A percentile compares a stretch with the other conserved stretches of the same genome.
These are phyloP conservation scores for Urosaurus nigricauda DNA, from an alignment of 2,797 vertebrate genomes.

Conservation along the genomic window DNA sequence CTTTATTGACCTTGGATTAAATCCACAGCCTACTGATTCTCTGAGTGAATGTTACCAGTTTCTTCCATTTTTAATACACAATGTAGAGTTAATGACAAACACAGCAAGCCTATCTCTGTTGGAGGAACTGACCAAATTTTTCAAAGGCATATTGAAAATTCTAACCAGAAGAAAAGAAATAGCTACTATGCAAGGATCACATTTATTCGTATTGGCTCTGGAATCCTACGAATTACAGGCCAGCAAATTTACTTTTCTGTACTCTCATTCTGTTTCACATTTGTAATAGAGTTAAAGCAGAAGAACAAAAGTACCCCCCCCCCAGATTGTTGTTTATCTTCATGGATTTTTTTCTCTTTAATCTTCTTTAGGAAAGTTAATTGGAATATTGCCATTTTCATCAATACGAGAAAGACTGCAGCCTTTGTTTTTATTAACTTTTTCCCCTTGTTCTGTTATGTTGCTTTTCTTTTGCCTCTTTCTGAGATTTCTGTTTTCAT, in stretches of 20 bases:
- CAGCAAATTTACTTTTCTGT: too few species aligned
- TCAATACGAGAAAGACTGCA: background rate
- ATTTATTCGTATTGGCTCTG: background rate
- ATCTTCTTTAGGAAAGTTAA: background rate
- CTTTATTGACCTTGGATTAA: background rate
- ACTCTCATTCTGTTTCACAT: background rate
- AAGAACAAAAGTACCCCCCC: background rate
- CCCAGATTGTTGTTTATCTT: background rate
- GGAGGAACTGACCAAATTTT: background rate
- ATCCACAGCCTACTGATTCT: background rate
- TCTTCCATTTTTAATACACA: background rate
- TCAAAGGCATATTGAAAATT: background rate
- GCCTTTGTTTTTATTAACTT: background rate
- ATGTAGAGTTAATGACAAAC: background rate
- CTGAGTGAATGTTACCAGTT: background rate
- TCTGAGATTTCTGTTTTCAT: background rate
- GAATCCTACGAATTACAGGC: background rate
- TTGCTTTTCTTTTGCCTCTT: background rate
- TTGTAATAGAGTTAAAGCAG: background rate
- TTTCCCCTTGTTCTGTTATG: background rate
- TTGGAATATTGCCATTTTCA: background rate
- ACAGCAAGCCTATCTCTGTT: background rate
- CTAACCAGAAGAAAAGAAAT: background rate
- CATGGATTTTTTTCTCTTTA: background rate
- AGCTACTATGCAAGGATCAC: background rate